Base-by-base conservation (phyloP, 2,797 vertebrate species). In the Sebastes flavidus region DNA sequence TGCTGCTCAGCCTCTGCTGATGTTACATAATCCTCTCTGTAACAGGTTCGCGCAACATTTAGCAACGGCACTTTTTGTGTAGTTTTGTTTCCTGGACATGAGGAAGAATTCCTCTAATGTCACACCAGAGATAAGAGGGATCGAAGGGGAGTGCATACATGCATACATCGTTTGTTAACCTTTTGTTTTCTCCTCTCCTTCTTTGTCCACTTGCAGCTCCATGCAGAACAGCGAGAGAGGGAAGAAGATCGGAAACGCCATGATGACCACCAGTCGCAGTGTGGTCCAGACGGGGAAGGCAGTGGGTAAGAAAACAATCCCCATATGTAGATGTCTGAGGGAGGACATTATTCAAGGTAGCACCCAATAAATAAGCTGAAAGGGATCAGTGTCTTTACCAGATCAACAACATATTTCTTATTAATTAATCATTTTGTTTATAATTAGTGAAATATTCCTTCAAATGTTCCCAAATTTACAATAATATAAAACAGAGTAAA, bases 151-250 rank as follows among this genome's bases (percentile, higher is more conserved):
- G 18, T 5, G 16, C 0, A 16, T 62, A n/a, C n/a, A 46, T 2
- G 0, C 4, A 46, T 1, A 2, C 4, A 1, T 24, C 13, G 12
- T 42, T 78, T 0, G 4, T 70, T 6, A 71, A 74, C 22, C 8
- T 59, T 4, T 18, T 60, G 14, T 25, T 54, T 58, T 6, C 2
- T 67, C 30, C 42, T 34, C 25, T n/a, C 20, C 1, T 25, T 52
- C 20, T 0, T 24, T 59, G 12, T 78, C 61, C 63, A 5, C 87
- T 84, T 84, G 6, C 90, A 99, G 98, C 92, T 99, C 98, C 36
- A 97, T 99, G 85, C 97, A 99, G 91, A 99, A 98, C 92, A 99
- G 98, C 59, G 98, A 99, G 84, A 96, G 98, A 61, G 98, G 98
- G 72, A 99, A 99, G 94, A 99, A 97, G 93, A 91, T 99, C 69